These are phyloP conservation scores for Bradypus variegatus DNA, from an alignment of 2,797 vertebrate genomes.

Conservation along the genomic window DNA sequence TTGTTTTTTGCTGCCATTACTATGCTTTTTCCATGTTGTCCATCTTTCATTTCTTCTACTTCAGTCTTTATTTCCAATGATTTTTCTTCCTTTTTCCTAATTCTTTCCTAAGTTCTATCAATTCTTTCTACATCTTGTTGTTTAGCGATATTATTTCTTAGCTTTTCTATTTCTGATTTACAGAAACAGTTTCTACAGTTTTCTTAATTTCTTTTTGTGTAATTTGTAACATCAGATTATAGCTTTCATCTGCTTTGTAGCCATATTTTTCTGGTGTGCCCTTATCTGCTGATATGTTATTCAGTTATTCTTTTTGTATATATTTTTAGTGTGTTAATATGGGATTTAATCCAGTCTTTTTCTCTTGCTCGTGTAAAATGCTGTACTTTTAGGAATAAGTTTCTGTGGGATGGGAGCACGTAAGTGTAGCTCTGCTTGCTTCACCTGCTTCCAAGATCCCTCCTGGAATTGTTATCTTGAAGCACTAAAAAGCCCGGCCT, in stretches of 20 bases:
- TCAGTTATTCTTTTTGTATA: background rate
- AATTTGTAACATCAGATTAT: background rate
- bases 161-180: background rate
- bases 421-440: background rate
- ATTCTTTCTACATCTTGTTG: background rate
- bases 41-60: background rate
- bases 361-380: too few relatives aligned
- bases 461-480: background rate
- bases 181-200: background rate
- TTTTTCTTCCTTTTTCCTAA: background rate
- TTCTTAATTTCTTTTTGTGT: background rate
- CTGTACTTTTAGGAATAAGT: too few relatives aligned
- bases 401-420: background rate
- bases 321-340: background rate
- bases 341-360: background rate
- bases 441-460: background rate
- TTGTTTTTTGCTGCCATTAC: background rate
- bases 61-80: background rate
- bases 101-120: background rate
- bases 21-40: background rate
- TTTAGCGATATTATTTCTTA: background rate
- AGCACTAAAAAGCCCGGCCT: background rate
- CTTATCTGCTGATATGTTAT: background rate
- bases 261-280: background rate
- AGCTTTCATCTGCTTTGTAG: background rate